These are phyloP conservation scores for Lamprotornis superbus DNA, from an alignment of 2,113 vertebrate species.

Conservation along the genomic window DNA sequence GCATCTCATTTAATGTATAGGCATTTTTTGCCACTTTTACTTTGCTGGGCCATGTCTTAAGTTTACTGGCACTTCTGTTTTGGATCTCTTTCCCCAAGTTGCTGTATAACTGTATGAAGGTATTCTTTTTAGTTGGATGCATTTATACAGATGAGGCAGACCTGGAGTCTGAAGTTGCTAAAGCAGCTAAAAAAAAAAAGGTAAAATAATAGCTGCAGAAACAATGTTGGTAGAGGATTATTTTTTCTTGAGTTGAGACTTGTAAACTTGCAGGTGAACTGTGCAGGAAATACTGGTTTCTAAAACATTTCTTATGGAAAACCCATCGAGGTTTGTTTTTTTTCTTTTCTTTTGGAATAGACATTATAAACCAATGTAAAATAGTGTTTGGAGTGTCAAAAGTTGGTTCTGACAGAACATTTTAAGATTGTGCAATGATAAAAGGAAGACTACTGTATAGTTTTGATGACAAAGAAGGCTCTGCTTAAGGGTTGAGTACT, in stretches of 20 bases:
- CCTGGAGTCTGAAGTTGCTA: constrained; percentile 80
- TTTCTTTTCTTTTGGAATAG: constrained; percentile 61
- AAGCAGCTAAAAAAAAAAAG: constrained; percentile 70
- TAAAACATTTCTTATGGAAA: constrained; percentile 76
- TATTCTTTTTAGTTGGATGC: constrained; percentile 72
- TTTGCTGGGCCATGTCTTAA: constrained; percentile 83
- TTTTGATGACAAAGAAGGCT: constrained; percentile 78
- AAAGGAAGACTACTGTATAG: constrained; percentile 84
- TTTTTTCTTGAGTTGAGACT: constrained; percentile 74
- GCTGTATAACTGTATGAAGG: constrained; percentile 78
- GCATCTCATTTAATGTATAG: constrained; percentile 84
- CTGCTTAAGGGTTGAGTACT: constrained; percentile 81
- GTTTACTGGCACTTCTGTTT: constrained; percentile 84
- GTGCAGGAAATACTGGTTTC: constrained; percentile 88
- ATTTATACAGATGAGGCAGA: constrained; percentile 71
- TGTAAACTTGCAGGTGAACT: constrained; percentile 81
- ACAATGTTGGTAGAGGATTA: constrained; percentile 73
- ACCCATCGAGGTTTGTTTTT: constrained; percentile 1
- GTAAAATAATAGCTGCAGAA: constrained; percentile 76
- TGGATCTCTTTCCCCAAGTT: constrained; percentile 88
- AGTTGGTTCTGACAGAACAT: constrained; percentile 77
- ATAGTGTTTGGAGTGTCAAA: constrained; percentile 74
- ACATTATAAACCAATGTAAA: constrained; percentile 73
- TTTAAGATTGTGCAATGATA: constrained; percentile 80
- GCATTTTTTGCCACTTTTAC: constrained; percentile 75